Evolutionary conservation across 1,140 invertebrate genomes (phyloP).

Genomic region (Papilio helenus): DNA sequence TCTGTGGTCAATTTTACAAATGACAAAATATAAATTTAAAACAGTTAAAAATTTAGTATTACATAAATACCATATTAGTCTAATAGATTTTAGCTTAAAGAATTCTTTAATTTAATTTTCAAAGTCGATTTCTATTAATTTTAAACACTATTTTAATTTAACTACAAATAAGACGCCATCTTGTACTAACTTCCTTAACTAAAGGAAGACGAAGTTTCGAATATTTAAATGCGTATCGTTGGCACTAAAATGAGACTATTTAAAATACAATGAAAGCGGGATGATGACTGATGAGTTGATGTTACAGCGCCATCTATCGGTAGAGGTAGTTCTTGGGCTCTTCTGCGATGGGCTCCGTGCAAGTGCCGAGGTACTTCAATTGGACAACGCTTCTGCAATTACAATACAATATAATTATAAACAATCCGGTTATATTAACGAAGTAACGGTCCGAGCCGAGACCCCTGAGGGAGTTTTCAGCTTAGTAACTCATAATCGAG

Average conservation of each 20-base stretch:
- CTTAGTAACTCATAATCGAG: too few species aligned
- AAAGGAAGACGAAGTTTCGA: conserved; percentile 39
- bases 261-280: conserved; percentile 49
- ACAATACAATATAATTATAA: too few species aligned
- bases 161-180: conserved; percentile 17
- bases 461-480: too few species aligned
- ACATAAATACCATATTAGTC: too few species aligned
- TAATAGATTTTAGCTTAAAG: neutral
- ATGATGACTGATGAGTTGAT: conserved; percentile 40
- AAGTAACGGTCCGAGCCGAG: too few species aligned
- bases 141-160: neutral
- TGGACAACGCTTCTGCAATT: conserved; percentile 77
- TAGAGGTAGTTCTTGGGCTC: conserved; percentile 82
- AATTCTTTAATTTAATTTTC: neutral
- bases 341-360: conserved; percentile 78
- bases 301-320: conserved; percentile 57
- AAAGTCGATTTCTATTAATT: neutral
- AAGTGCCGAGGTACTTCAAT: conserved; percentile 76
- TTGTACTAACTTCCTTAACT: conserved; percentile 35
- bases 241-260: conserved; percentile 42
- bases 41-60: too few species aligned
- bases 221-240: conserved; percentile 30
- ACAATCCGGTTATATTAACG: too few species aligned
- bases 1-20: neutral
- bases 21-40: too few species aligned